Evolutionary conservation across 2,797 vertebrate genomes (phyloP).

Genomic region (Brachyrhaphis roseni): DNA sequence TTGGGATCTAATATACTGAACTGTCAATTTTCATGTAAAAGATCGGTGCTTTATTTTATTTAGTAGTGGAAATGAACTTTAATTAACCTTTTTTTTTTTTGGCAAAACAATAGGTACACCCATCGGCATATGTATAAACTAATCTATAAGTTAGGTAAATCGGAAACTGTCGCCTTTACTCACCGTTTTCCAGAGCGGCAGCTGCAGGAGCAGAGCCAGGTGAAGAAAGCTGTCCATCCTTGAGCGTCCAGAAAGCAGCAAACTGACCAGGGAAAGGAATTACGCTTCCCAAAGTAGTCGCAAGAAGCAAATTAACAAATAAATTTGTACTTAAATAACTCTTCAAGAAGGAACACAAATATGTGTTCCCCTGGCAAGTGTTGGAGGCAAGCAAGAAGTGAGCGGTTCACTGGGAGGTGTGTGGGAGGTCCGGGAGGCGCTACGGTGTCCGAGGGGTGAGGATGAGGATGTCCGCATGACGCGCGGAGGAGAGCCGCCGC

Average conservation of each 20-base stretch:
- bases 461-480: constrained; percentile 23
- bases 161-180: constrained; percentile 17
- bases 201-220: constrained; percentile 41
- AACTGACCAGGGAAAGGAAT: background rate
- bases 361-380: background rate
- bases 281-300: background rate
- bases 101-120: background rate
- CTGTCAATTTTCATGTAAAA: background rate
- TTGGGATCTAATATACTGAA: background rate
- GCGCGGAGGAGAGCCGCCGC: constrained; percentile 13
- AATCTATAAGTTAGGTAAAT: background rate
- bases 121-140: background rate
- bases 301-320: constrained; percentile 4
- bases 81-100: background rate
- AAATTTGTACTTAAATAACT: background rate
- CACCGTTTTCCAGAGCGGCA: constrained; percentile 50
- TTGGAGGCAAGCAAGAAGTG: constrained; percentile 3
- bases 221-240: constrained; percentile 30
- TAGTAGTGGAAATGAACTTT: background rate
- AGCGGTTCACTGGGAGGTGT: background rate
- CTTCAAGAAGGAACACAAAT: background rate
- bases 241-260: constrained; percentile 5
- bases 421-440: background rate
- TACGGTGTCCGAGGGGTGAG: constrained; percentile 5
- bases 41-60: background rate